Evolutionary conservation across 2,113 vertebrate species (phyloP), one percentile per base, ranked within the genome.

Genomic region (Corythornis cristatus): DNA sequence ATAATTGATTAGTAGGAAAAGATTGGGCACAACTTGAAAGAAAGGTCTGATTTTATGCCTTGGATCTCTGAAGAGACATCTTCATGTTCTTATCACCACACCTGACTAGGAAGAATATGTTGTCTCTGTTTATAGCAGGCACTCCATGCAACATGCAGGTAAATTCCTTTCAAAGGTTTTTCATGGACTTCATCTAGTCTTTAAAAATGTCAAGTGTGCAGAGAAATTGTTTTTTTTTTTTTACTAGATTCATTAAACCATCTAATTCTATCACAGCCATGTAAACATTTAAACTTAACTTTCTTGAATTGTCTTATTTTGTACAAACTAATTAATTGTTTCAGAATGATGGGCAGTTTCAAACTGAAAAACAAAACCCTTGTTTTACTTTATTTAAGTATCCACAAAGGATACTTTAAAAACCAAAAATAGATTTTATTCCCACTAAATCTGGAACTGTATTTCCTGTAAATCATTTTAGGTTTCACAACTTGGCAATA

Each of bases 1-100:
- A 77, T 33, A 77, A 54, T 60, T 46, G 37, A 12, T 31, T 31
- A 37, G 50, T 33, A 72, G 18, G 40, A 84, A 43, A 8, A 62
- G 37, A 31, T 88, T 64, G 46, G 86, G 65, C 68, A 78, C 31
- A 58, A 67, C 51, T 77, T 92, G 86, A 90, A 64, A 90, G 51
- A 48, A 73, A 83, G 56, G 51, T 83, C 48, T 77, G 58, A 9
- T 51, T 91, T 70, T 81, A 40, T 43, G 65, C 54, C 43, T 51
- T 64, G 56, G 15, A 71, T 83, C 46, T 83, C 2, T 71, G 60
- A 76, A 86, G 88, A 87, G 42, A 76, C 61, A 62, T 84, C 57
- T 67, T 75, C 77, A 60, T 48, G 88, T 92, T 90, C 46, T 86
- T 84, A 68, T 74, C 56, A 84, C 83, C 61, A 56, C 67, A 90